Conservation (phyloP, 2,888 invertebrate genomes). For the Agonopterix subpropinquella region DNA sequence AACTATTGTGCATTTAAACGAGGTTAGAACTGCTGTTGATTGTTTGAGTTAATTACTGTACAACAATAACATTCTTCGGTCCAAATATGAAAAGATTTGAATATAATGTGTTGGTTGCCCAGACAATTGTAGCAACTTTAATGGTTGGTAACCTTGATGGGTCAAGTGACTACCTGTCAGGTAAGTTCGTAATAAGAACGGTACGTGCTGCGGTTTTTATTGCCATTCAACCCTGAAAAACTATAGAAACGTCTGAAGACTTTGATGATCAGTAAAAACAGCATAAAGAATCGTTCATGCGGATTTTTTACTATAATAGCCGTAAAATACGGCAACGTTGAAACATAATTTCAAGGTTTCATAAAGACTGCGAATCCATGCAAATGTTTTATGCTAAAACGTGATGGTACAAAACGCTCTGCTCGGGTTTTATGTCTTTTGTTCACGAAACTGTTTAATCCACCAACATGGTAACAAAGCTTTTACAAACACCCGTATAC, state of each 20-base stretch:
- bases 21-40: constrained; percentile 8
- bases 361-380: constrained; percentile 3
- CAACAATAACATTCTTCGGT: constrained; percentile 46
- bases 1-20: constrained; percentile 7
- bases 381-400: constrained; percentile 7
- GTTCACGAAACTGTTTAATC: constrained; percentile 17
- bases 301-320: not conserved
- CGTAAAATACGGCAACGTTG: not conserved
- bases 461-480: not conserved
- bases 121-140: constrained; percentile 15
- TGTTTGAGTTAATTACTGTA: constrained; percentile 18
- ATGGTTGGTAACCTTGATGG: constrained; percentile 25
- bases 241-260: too few relatives aligned
- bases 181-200: not conserved
- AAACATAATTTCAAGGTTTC: constrained; percentile 4
- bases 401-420: constrained; percentile 6
- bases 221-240: too few relatives aligned
- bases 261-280: too few relatives aligned
- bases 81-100: constrained; percentile 46
- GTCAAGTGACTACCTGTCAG: constrained; percentile 28
- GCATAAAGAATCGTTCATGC: not conserved
- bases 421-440: constrained; percentile 20
- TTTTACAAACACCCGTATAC: not conserved
- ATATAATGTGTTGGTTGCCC: constrained; percentile 36
- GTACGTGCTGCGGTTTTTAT: not conserved